Evolutionary conservation across 2,888 invertebrate species (phyloP).

Genomic region (Torymus aiolomorphi): DNA sequence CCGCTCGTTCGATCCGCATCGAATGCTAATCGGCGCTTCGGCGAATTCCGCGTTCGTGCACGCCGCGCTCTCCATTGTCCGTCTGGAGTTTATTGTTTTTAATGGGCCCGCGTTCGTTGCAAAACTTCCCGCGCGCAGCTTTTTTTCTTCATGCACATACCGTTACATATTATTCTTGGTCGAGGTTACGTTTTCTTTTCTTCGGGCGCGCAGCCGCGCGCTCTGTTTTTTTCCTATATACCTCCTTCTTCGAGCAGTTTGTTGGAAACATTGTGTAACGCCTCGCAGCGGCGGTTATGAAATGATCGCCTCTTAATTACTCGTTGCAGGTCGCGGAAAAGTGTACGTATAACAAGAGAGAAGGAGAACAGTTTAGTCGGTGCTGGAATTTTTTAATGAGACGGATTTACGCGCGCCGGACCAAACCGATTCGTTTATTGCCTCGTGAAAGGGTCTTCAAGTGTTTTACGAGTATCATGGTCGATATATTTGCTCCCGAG

Average conservation of each 20-base stretch:
- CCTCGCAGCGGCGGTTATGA: neutral
- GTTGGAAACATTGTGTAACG: constrained; percentile 20
- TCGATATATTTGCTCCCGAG: too few relatives aligned
- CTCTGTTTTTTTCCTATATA: too few relatives aligned
- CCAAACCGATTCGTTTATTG: neutral
- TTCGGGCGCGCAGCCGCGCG: too few relatives aligned
- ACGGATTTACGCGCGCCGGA: neutral
- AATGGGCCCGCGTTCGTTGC: too few relatives aligned
- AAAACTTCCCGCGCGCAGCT: too few relatives aligned
- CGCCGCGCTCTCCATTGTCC: too few relatives aligned
- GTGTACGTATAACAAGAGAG: too few relatives aligned
- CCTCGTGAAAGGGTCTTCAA: neutral
- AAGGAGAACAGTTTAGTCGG: neutral
- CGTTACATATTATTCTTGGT: neutral
- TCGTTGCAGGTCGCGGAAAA: neutral
- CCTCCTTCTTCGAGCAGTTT: too few relatives aligned
- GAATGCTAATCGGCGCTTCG: neutral
- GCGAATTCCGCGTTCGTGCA: neutral
- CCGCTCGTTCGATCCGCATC: too few relatives aligned
- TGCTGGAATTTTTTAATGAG: constrained; percentile 33
- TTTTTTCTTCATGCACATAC: too few relatives aligned
- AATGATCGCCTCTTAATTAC: constrained; percentile 25
- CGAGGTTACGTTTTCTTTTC: constrained; percentile 8
- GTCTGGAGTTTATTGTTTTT: too few relatives aligned
- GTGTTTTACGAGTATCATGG: too few relatives aligned